Evolutionary conservation across 2,797 vertebrate genomes (phyloP).

Genomic region (Odontamblyopus lacepedii): DNA sequence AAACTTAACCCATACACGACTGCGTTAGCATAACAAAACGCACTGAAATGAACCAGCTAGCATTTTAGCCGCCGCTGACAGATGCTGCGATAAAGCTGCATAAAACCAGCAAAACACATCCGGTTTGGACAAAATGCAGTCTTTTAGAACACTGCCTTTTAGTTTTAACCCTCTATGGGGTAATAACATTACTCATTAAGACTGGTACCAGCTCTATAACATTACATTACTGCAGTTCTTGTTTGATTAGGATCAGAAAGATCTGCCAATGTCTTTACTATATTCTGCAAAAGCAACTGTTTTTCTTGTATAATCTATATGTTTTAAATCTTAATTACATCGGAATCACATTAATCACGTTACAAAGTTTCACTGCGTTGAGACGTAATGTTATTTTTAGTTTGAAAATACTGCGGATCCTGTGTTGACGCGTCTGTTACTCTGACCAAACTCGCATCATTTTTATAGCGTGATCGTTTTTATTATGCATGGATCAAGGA

Average conservation of each 20-base stretch:
- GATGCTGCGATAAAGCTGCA: constrained; percentile 7
- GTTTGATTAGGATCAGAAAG: neutral
- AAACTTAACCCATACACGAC: constrained; percentile 37
- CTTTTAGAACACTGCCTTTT: neutral
- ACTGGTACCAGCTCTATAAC: neutral
- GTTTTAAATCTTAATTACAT: neutral
- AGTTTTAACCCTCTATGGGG: neutral
- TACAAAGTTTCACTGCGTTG: neutral
- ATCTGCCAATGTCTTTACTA: neutral
- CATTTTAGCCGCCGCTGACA: constrained; percentile 22
- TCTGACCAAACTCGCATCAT: constrained; percentile 18
- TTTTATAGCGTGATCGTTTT: constrained; percentile 6
- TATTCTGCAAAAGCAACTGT: neutral
- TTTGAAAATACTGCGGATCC: constrained; percentile 31
- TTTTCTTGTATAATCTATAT: neutral
- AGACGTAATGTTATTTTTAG: constrained; percentile 24
- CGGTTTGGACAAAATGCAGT: constrained; percentile 5
- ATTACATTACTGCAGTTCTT: neutral
- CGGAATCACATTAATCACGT: neutral
- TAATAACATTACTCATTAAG: too few relatives aligned
- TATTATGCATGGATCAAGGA: neutral
- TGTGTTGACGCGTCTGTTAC: neutral
- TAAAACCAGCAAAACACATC: constrained; percentile 16
- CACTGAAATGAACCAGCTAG: constrained; percentile 27
- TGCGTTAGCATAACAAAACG: constrained; percentile 48